Evolutionary conservation across 2,797 vertebrate species (phyloP).

Genomic region (Choloepus didactylus): DNA sequence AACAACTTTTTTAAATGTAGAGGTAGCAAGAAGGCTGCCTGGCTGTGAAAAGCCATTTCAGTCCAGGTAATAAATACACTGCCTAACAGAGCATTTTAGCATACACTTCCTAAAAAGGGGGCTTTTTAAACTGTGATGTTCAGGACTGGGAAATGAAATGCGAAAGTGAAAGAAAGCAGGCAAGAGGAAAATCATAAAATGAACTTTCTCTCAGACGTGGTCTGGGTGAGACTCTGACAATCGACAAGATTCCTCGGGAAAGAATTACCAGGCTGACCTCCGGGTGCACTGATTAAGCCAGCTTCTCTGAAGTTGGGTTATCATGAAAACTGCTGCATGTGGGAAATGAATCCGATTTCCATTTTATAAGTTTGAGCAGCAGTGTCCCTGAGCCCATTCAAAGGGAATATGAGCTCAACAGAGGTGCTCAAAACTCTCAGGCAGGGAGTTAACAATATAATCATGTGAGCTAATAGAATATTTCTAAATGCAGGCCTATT

Average conservation of each 20-base stretch:
- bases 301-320: not conserved
- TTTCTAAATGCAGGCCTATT: not conserved
- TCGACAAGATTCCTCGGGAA: not conserved
- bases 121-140: conserved; percentile 32
- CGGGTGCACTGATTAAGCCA: not conserved
- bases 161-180: conserved; percentile 50
- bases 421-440: not conserved
- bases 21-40: conserved; percentile 10
- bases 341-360: conserved; percentile 61
- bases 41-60: conserved; percentile 79
- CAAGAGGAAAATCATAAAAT: conserved; percentile 58
- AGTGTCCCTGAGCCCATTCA: not conserved
- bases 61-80: conserved; percentile 73
- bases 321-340: not conserved
- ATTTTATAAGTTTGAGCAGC: conserved; percentile 5
- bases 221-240: conserved; percentile 31
- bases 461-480: not conserved
- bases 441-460: not conserved
- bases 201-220: conserved; percentile 54
- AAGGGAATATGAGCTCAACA: not conserved
- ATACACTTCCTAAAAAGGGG: conserved; percentile 66
- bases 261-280: not conserved
- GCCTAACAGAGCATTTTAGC: conserved; percentile 66
- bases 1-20: conserved; percentile 17
- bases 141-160: conserved; percentile 66